phyloP scores from a whole-genome alignment of 2,888 invertebrate genomes.

The Drosophila recens region DNA sequence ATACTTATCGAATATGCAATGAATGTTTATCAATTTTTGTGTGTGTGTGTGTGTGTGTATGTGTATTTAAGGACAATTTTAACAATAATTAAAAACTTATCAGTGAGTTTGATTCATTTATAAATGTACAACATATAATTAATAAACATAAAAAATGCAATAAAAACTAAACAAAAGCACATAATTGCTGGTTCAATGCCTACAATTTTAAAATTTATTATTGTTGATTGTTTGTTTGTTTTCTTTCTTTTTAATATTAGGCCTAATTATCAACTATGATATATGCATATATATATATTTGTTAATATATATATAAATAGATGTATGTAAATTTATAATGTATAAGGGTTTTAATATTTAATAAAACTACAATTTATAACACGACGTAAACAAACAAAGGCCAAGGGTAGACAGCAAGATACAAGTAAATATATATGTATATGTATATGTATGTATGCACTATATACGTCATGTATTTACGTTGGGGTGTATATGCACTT shows the following conservation, averaged over 20 bases:
- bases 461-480: conserved; percentile 30
- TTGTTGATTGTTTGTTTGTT: conserved; percentile 32
- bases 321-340: conserved; percentile 47
- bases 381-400: conserved; percentile 76
- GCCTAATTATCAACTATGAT: conserved; percentile 76
- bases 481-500: conserved; percentile 72
- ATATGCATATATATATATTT: conserved; percentile 61
- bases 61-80: conserved; percentile 64
- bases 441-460: conserved; percentile 1
- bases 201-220: conserved; percentile 64
- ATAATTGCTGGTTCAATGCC: conserved; percentile 70
- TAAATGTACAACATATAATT: conserved; percentile 78
- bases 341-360: conserved; percentile 61
- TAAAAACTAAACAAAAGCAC: conserved; percentile 75
- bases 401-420: conserved; percentile 64
- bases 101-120: conserved; percentile 67
- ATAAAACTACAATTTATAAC: conserved; percentile 76
- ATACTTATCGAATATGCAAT: conserved; percentile 50
- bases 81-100: conserved; percentile 79
- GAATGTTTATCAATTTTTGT: conserved; percentile 27
- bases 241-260: conserved; percentile 37
- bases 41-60: conserved; percentile 21
- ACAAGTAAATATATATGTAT: conserved; percentile 43
- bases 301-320: conserved; percentile 36
- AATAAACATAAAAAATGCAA: conserved; percentile 75